Base-by-base conservation (phyloP, 2,888 invertebrate genomes). In the Sesia apiformis region DNA sequence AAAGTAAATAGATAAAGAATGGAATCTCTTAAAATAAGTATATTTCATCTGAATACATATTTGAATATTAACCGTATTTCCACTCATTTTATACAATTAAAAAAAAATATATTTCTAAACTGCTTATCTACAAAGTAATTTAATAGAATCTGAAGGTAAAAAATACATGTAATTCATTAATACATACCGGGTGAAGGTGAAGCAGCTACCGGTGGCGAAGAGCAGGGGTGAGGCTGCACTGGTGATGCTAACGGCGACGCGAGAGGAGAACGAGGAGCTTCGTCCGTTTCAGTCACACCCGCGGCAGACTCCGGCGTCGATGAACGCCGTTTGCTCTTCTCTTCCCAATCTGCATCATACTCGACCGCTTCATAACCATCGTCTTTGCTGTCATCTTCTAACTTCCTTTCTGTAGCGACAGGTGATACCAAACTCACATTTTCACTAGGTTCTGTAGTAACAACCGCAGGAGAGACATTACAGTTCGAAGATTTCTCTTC, bases 281-380 rank as follows among this genome's bases (percentile, higher is more conserved):
- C 79, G 55, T 76, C 82, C 59, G 66, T 63, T 55, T 76, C 78
- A 38, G 67, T 70, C 50, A 68, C 72, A 58, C 69, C 70, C 46
- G 70, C 69, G 55, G 80, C 75, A 39, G 80, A 78, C 60, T 85
- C 85, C 1, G 87, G 86, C 49, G 88, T 86, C 39, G 86, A 86
- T 52, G 89, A 85, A 46, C 83, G 79, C 38, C 85, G 77, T 60
- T 78, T 81, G 54, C 63, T 69, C 70, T 81, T 84, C 52, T 82
- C 82, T 57, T 83, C 82, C 84, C 83, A 83, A 49, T 78, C 80
- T 43, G 70, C 77, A 64, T 69, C 76, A 62, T 79, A 82, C 57
- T 78, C 74, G 61, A 82, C 71, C 46, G 78, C 70, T 59, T 85
- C 84, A 60, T 84, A 84, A 56, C 63, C 74, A 56, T 81, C 40